Conservation (phyloP, 2,113 vertebrate species). For the Arenaria interpres region DNA sequence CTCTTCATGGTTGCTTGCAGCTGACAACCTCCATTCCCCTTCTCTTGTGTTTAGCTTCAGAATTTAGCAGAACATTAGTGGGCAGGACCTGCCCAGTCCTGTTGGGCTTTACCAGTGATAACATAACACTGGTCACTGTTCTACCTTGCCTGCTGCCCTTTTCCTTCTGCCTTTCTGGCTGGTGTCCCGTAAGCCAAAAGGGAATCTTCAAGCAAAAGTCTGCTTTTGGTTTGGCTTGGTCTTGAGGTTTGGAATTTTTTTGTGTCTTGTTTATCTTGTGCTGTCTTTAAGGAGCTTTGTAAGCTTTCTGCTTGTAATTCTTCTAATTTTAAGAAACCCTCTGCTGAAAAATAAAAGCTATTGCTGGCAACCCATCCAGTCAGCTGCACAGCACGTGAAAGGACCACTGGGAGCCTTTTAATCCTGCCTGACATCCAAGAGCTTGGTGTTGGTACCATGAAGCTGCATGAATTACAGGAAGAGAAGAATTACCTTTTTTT, state of each 20-base stretch:
- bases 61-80: neutral
- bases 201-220: neutral
- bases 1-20: neutral
- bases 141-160: neutral
- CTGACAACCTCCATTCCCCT: neutral
- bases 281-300: neutral
- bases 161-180: neutral
- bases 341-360: neutral
- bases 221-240: neutral
- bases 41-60: neutral
- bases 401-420: neutral
- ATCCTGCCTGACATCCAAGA: neutral
- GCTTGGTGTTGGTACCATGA: neutral
- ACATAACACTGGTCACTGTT: neutral
- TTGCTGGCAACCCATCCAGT: neutral
- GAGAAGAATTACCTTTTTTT: neutral
- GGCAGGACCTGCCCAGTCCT: neutral
- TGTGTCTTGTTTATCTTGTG: neutral
- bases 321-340: neutral
- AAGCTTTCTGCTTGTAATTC: neutral
- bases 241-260: neutral
- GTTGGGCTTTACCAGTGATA: neutral
- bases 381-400: neutral
- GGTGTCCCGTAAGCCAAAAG: rapidly evolving
- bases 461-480: neutral